Evolutionary conservation across 2,888 invertebrate genomes (phyloP).

Genomic region (Cephus rjabovi): DNA sequence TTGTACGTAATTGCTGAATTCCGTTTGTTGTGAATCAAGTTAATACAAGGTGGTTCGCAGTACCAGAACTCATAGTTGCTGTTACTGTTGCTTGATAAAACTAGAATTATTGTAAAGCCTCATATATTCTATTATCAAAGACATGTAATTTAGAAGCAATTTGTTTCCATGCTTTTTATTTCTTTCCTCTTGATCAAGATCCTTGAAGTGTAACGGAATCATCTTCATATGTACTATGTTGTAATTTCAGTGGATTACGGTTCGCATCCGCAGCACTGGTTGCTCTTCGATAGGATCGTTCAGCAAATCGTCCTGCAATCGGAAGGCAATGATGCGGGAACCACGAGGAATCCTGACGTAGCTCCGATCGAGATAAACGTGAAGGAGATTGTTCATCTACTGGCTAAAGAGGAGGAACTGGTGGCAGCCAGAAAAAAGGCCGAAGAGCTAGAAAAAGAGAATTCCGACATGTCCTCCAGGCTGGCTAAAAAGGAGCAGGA

Average conservation of each 20-base stretch:
- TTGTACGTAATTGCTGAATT: neutral
- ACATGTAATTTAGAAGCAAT: neutral
- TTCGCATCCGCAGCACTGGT: slow-evolving; percentile 91
- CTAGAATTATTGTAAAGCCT: neutral
- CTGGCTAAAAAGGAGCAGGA: slow-evolving; percentile 94
- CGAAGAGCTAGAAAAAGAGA: slow-evolving; percentile 89
- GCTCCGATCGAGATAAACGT: slow-evolving; percentile 91
- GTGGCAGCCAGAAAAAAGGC: slow-evolving; percentile 88
- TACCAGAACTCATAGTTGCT: neutral
- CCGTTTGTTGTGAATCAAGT: neutral
- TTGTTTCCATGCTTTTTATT: neutral
- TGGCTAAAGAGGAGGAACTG: slow-evolving; percentile 94
- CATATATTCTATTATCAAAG: neutral
- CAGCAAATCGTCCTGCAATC: slow-evolving; percentile 94
- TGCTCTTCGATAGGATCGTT: slow-evolving; percentile 91
- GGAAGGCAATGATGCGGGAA: slow-evolving; percentile 66
- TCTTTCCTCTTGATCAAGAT: neutral
- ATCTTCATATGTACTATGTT: neutral
- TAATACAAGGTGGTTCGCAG: neutral
- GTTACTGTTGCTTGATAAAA: neutral
- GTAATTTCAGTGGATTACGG: slow-evolving; percentile 80
- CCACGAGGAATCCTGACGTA: slow-evolving; percentile 82
- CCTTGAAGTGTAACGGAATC: neutral
- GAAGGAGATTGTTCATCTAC: slow-evolving; percentile 86
- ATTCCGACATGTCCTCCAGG: slow-evolving; percentile 86